phyloP scores from a whole-genome alignment of 2,113 vertebrate species.

The Larimichthys polyactis region DNA sequence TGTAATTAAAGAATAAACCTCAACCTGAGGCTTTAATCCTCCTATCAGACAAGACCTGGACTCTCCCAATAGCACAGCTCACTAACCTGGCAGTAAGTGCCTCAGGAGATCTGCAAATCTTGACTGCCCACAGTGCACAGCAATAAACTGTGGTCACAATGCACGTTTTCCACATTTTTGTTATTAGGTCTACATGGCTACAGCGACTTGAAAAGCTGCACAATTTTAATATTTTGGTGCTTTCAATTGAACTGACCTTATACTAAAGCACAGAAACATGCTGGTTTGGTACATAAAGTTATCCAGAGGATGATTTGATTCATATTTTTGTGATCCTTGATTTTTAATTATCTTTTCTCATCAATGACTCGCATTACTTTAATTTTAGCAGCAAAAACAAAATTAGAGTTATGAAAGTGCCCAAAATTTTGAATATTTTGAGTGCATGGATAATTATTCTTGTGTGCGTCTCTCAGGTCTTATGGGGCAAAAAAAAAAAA shows the following conservation, averaged over 20 bases:
- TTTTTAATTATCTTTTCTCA: slow-evolving; percentile 1
- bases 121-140: slow-evolving; percentile 48
- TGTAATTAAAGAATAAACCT: slow-evolving; percentile 70
- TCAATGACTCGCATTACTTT: slow-evolving; percentile 8
- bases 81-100: slow-evolving; percentile 64
- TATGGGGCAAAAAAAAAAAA: neutral
- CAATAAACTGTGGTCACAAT: slow-evolving; percentile 25
- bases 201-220: slow-evolving; percentile 9
- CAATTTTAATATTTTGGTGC: slow-evolving; percentile 4
- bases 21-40: slow-evolving; percentile 73
- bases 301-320: slow-evolving; percentile 3
- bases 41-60: slow-evolving; percentile 64
- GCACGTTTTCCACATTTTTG: slow-evolving; percentile 38
- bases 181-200: slow-evolving; percentile 22
- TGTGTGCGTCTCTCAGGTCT: slow-evolving; percentile 1
- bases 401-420: slow-evolving; percentile 3
- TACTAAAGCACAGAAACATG: slow-evolving; percentile 9
- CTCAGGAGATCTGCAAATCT: slow-evolving; percentile 66
- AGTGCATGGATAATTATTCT: slow-evolving; percentile 7
- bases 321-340: slow-evolving; percentile 16
- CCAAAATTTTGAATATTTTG: slow-evolving; percentile 22
- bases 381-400: slow-evolving; percentile 24
- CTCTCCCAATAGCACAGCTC: slow-evolving; percentile 72
- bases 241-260: slow-evolving; percentile 32
- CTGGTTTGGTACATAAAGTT: slow-evolving; percentile 5